These are phyloP conservation scores for Calephelis perditalis DNA, from an alignment of 2,888 invertebrate genomes.

Conservation along the genomic window DNA sequence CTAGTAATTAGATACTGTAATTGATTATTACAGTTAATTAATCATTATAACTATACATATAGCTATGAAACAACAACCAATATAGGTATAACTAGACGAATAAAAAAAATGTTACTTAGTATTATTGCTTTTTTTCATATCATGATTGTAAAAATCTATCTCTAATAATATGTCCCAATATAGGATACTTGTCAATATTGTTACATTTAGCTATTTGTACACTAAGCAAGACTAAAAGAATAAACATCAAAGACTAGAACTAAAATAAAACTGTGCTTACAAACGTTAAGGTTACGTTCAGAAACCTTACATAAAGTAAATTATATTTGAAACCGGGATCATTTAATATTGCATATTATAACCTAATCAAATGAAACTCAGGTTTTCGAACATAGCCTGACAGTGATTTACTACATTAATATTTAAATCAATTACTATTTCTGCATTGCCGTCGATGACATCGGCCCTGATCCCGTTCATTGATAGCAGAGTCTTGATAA, in stretches of 20 bases:
- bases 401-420: constrained; percentile 53
- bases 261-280: constrained; percentile 28
- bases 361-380: constrained; percentile 28
- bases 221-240: constrained; percentile 11
- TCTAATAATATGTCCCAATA: neutral
- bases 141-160: too few relatives aligned
- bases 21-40: too few relatives aligned
- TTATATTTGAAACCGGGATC: constrained; percentile 27
- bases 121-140: too few relatives aligned
- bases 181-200: neutral
- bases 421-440: constrained; percentile 53
- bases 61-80: too few relatives aligned
- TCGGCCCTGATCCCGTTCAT: constrained; percentile 71
- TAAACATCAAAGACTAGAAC: constrained; percentile 1
- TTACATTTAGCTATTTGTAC: constrained; percentile 4
- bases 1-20: too few relatives aligned
- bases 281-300: constrained; percentile 67
- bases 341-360: constrained; percentile 15
- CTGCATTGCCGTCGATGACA: constrained; percentile 56
- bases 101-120: too few relatives aligned
- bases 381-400: constrained; percentile 77
- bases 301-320: constrained; percentile 56
- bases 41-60: too few relatives aligned
- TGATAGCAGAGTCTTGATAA: constrained; percentile 65
- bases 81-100: too few relatives aligned